Conservation (phyloP, 2,113 vertebrate species). For the Corythaixoides concolor region DNA sequence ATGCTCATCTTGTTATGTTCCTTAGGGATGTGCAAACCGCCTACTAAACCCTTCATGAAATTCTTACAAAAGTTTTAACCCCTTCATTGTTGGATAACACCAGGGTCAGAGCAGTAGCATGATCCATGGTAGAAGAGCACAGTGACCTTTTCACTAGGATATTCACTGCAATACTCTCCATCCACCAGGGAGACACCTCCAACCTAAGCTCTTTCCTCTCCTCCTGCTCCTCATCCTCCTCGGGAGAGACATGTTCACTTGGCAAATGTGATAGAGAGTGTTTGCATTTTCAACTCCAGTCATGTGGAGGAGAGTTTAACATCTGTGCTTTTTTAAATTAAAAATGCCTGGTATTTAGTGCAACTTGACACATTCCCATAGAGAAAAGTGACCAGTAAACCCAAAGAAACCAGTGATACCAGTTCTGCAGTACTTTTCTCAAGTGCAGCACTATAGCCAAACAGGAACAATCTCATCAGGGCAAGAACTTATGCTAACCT, state of each 20-base stretch:
- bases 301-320: neutral
- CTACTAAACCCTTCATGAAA: no score
- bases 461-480: neutral
- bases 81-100: no score
- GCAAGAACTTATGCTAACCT: neutral
- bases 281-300: neutral
- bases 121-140: neutral
- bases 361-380: neutral
- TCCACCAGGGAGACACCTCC: rapidly evolving
- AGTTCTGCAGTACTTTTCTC: neutral
- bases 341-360: neutral
- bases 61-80: no score
- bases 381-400: neutral
- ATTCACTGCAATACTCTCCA: neutral
- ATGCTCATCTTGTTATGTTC: no score
- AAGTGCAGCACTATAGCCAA: neutral
- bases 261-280: rapidly evolving
- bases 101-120: neutral
- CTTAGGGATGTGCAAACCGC: no score
- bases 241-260: rapidly evolving
- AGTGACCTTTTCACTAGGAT: neutral
- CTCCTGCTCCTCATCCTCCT: neutral
- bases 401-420: neutral
- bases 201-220: neutral
- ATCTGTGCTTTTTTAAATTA: neutral